Evolutionary conservation across 2,888 invertebrate species (phyloP), one percentile per base, ranked within the genome.

Genomic region (Dinocampus coccinellae): DNA sequence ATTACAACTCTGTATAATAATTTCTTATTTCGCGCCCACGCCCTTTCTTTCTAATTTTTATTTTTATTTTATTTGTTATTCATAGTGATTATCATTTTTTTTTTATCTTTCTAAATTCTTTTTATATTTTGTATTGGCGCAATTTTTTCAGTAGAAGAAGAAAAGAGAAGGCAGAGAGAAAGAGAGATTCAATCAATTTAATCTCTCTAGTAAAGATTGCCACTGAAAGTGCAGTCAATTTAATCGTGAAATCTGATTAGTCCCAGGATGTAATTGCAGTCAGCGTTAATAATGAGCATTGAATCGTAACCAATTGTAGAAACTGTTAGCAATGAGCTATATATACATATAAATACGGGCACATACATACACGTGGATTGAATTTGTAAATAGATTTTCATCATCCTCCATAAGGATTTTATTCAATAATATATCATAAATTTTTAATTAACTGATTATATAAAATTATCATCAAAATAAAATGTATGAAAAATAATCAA

Each of bases 221-320:
- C 55, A 55, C 55, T 26, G 26, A 24, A 11, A 47, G 47, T 47
- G 47, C 24, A 55, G 55, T 33, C 58, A 33, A 58, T 58, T 34
- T 58, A 58, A 58, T 58, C 58, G 58, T 58, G 58, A 29, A 58
- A 58, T 58, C 58, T 58, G 58, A 58, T 58, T 58, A 58, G 58
- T 58, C 13, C n/a, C 34, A 58, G 58, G 20, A 47, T 58, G 34
- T 58, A 58, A 58, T 58, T 58, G 34, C 58, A 58, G 33, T 55
- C 58, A 33, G 58, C 10, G 58, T 34, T 58, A 58, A 58, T 58
- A 34, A 58, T 58, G 58, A 33, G 33, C 58, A 33, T 11, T 29
- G 58, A 20, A 58, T 33, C 58, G 58, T 29, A 58, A 29, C 29
- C 29, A 58, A 58, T 58, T n/a, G 58, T 34, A 58, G 33, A 58